Evolutionary conservation across 2,888 invertebrate species (phyloP).

Genomic region (Rapana venosa): DNA sequence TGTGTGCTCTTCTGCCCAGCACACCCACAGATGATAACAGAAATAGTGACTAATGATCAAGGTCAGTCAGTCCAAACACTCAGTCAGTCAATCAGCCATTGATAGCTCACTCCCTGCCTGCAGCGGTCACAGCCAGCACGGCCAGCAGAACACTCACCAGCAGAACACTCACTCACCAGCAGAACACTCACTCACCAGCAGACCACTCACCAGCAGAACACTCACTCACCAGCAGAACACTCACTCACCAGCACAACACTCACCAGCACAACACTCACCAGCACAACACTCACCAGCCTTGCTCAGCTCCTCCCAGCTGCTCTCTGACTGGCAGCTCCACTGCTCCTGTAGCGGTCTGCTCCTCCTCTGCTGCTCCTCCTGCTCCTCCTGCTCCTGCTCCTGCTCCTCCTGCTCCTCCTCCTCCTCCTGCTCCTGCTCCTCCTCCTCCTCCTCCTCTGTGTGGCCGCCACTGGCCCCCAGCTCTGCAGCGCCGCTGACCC

Average conservation of each 20-base stretch:
- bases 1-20: too few species aligned
- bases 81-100: too few species aligned
- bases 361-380: not conserved
- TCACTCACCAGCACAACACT: not conserved
- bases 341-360: not conserved
- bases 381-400: not conserved
- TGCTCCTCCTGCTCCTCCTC: slow-evolving; percentile 1
- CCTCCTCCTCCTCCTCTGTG: not conserved
- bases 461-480: not conserved
- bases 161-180: not conserved
- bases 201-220: not conserved
- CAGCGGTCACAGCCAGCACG: too few species aligned
- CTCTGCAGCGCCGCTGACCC: not conserved
- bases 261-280: not conserved
- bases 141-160: not conserved
- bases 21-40: not conserved
- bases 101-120: too few species aligned
- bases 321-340: slow-evolving; percentile 27
- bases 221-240: not conserved
- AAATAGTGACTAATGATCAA: not conserved
- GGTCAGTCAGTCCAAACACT: too few species aligned
- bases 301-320: slow-evolving; percentile 34
- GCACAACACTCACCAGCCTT: slow-evolving; percentile 39
- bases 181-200: not conserved
- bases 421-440: not conserved